These are phyloP conservation scores for Spondyliosoma cantharus DNA, from an alignment of 2,797 vertebrate species.

Conservation along the genomic window DNA sequence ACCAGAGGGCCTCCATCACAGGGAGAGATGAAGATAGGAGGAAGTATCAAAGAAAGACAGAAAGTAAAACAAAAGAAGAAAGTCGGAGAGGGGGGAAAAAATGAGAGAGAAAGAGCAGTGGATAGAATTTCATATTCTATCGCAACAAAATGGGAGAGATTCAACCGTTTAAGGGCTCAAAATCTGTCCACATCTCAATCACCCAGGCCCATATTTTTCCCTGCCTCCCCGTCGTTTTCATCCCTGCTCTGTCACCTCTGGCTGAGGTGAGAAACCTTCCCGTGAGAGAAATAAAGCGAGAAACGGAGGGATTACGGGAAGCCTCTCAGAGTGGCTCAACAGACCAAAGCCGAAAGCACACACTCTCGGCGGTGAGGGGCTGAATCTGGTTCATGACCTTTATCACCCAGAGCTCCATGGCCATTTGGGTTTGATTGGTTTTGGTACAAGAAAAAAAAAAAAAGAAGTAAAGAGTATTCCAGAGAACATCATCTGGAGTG, in stretches of 20 bases:
- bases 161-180: conserved; percentile 24
- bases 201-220: conserved; percentile 43
- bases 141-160: conserved; percentile 31
- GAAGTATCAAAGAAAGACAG: conserved; percentile 45
- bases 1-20: conserved; percentile 64
- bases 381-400: conserved; percentile 67
- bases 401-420: conserved; percentile 46
- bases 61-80: conserved; percentile 28
- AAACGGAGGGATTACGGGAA: conserved; percentile 73
- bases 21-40: conserved; percentile 26
- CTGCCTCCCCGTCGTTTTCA: conserved; percentile 44
- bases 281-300: conserved; percentile 68
- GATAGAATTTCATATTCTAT: conserved; percentile 28
- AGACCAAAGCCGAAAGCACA: conserved; percentile 62
- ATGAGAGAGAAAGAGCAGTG: neutral
- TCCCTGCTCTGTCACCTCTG: conserved; percentile 64
- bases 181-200: conserved; percentile 52
- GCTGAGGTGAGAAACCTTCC: conserved; percentile 70
- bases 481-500: conserved; percentile 8
- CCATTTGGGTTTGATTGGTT: conserved; percentile 64
- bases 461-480: conserved; percentile 29
- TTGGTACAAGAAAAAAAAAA: conserved; percentile 21
- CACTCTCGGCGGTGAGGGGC: conserved; percentile 44
- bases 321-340: conserved; percentile 70
- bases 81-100: neutral